Evolutionary conservation across 1,140 invertebrate species (phyloP).

Genomic region (Drosophila arizonae): DNA sequence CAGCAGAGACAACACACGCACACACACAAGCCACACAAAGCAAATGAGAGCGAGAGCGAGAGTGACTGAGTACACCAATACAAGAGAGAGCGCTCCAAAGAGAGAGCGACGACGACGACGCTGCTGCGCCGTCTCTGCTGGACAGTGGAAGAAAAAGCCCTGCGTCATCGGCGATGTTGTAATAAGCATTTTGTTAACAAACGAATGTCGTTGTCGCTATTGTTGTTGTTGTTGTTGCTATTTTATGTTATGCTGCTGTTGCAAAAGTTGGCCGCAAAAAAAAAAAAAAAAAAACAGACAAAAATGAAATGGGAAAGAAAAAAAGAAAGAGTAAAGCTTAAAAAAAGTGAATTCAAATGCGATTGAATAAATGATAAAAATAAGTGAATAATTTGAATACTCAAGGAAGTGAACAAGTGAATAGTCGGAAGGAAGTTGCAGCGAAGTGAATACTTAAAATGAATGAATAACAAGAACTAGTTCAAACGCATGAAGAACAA

Average conservation of each 20-base stretch:
- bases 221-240: conserved; percentile 23
- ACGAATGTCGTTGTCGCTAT: conserved; percentile 44
- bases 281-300: conserved; percentile 2
- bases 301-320: conserved; percentile 31
- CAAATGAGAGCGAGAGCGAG: conserved; percentile 20
- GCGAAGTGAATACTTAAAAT: neutral
- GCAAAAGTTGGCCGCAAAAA: conserved; percentile 75
- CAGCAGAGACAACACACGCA: neutral
- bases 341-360: conserved; percentile 8
- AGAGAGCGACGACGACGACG: conserved; percentile 7
- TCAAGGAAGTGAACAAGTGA: neutral
- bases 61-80: conserved; percentile 6
- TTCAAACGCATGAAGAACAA: too few species aligned
- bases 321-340: conserved; percentile 21
- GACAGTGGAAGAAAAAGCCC: conserved; percentile 51
- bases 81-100: conserved; percentile 1
- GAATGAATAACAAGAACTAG: neutral
- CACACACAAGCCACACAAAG: conserved; percentile 15
- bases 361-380: neutral
- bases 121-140: conserved; percentile 12
- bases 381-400: neutral
- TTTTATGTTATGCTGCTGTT: conserved; percentile 54
- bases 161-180: conserved; percentile 75
- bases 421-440: neutral
- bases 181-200: conserved; percentile 59